Evolutionary conservation across 1,140 invertebrate species (phyloP), one percentile per base, ranked within the genome.

Genomic region (Anastrepha ludens): DNA sequence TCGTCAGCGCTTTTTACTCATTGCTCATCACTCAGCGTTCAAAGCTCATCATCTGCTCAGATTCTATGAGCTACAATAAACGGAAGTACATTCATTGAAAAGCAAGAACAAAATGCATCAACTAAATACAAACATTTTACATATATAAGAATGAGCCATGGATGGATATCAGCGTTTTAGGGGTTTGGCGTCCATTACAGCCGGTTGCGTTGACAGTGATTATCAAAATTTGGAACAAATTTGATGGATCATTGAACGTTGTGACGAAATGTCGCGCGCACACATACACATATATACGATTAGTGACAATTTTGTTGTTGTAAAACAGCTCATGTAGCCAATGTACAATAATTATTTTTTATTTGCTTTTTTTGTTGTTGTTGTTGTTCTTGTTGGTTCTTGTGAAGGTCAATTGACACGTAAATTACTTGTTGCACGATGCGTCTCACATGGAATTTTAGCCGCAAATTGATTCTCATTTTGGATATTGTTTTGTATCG

Each of bases 171-270:
- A 81, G 9, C n/a, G 8, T 55, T 55, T 74, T 55, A 81, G n/a
- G 74, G 74, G 74, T 81, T 81, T 81, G 74, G 74, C 74, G 67
- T 74, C 13, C 67, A 74, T 44, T 74, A 74, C 39, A 74, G 13
- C 15, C 8, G 41, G 13, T 74, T 47, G 41, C 41, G 74, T 81
- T 81, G 74, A 55, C 74, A 81, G 20, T 81, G 74, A 81, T 81
- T 86, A 65, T 86, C 85, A 86, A 86, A 86, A 86, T 86, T 86
- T 86, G 85, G 85, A 65, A 65, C 85, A 86, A 86, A 86, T 86
- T 86, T 86, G 85, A 86, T 86, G 85, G 85, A 86, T 86, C 85
- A 65, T 65, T 86, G 55, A 65, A 60, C 20, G 58, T 60, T 81
- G 9, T 81, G 74, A 81, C 74, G 74, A 55, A 81, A 81, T 55